These are phyloP conservation scores for Gobius niger DNA, from an alignment of 2,113 vertebrate genomes.

Conservation along the genomic window DNA sequence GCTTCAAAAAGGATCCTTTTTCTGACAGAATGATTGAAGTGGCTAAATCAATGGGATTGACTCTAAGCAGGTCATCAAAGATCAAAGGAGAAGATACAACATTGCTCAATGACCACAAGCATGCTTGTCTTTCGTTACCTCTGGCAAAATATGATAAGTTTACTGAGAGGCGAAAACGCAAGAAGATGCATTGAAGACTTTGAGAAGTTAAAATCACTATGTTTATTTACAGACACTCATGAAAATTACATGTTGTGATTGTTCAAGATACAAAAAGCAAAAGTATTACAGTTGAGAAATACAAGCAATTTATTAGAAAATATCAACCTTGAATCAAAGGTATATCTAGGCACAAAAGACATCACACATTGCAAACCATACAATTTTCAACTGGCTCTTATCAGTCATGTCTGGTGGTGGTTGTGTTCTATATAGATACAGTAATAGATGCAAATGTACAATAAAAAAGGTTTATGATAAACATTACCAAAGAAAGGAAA, in stretches of 20 bases:
- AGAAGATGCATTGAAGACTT: conserved; percentile 67
- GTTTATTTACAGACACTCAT: conserved; percentile 46
- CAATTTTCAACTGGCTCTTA: conserved; percentile 19
- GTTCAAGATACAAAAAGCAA: conserved; percentile 30
- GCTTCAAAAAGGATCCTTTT: not conserved
- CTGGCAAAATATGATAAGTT: conserved; percentile 74
- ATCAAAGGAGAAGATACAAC: conserved; percentile 1
- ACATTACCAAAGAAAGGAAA: not conserved
- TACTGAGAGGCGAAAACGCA: conserved; percentile 72
- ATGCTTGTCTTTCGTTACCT: conserved; percentile 82
- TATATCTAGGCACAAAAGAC: conserved; percentile 69
- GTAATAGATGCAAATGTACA: not conserved
- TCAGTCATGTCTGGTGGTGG: conserved; percentile 15
- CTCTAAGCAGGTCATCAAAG: conserved; percentile 70
- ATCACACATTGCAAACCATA: conserved; percentile 67
- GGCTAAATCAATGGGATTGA: conserved; percentile 88
- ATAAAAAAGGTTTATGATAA: conserved; percentile 9
- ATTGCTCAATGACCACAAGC: conserved; percentile 71
- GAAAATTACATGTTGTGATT: conserved; percentile 48
- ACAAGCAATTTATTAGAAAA: conserved; percentile 37
- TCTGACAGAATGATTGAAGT: conserved; percentile 80
- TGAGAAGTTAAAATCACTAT: conserved; percentile 13
- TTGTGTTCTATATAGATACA: not conserved
- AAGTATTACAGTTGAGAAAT: conserved; percentile 37
- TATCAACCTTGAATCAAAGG: conserved; percentile 26